Conservation (phyloP, 2,113 vertebrate species). For the Numida meleagris region DNA sequence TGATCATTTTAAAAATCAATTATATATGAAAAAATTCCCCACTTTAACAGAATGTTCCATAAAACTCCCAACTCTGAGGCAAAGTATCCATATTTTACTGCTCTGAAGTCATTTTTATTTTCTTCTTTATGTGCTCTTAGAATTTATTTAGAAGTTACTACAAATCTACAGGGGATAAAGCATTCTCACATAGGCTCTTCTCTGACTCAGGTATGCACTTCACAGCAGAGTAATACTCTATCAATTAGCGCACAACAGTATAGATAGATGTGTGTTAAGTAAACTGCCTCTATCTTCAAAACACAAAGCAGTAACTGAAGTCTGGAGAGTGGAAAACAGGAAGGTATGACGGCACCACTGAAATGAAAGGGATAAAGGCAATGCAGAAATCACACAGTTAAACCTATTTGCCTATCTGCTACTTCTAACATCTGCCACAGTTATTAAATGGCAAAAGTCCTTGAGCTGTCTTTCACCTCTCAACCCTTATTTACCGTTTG, state of each 20-base stretch:
- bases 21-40: not conserved
- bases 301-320: not conserved
- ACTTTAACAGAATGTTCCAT: not conserved
- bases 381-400: not conserved
- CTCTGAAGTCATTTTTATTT: not conserved
- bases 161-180: not conserved
- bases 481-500: not conserved
- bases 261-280: not conserved
- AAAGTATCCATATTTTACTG: not conserved
- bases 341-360: not conserved
- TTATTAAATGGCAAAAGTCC: conserved; percentile 16
- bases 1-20: not conserved
- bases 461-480: not conserved
- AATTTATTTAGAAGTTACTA: not conserved
- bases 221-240: not conserved
- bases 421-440: not conserved
- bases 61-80: not conserved
- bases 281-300: not conserved
- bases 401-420: conserved; percentile 17
- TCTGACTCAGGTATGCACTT: not conserved
- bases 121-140: not conserved
- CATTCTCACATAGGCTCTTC: not conserved
- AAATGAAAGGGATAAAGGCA: not conserved
- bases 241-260: not conserved
- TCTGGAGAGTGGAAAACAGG: not conserved